These are phyloP conservation scores for Montipora efflorescens DNA, from an alignment of 64 coral and sea anemone genomes.

Conservation along the genomic window DNA sequence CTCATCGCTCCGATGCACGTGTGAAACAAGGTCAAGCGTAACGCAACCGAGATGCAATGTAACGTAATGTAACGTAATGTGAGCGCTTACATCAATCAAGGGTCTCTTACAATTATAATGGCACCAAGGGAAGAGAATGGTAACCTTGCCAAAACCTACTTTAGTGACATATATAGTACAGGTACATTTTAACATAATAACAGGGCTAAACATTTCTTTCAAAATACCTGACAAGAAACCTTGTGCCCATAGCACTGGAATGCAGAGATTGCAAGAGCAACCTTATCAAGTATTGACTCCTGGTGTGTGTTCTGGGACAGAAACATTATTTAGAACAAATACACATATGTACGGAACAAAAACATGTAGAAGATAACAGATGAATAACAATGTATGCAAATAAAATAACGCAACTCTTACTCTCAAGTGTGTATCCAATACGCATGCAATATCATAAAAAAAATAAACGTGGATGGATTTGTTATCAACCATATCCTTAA, in stretches of 20 bases:
- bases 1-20: too few species aligned
- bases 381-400: background rate
- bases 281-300: slow-evolving; percentile 43
- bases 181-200: background rate
- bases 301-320: slow-evolving; percentile 51
- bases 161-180: background rate
- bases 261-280: slow-evolving; percentile 60
- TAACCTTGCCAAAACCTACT: too few species aligned
- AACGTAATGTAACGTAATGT: too few species aligned
- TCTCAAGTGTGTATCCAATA: slow-evolving; percentile 49
- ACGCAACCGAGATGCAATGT: too few species aligned
- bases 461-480: slow-evolving; percentile 49
- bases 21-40: too few species aligned
- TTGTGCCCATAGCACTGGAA: slow-evolving; percentile 87
- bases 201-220: background rate
- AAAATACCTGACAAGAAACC: slow-evolving; percentile 70
- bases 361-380: background rate
- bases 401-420: slow-evolving; percentile 30
- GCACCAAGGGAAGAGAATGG: too few species aligned
- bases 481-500: slow-evolving; percentile 33
- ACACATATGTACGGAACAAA: background rate
- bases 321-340: background rate
- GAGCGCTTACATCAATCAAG: too few species aligned
- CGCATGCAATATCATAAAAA: slow-evolving; percentile 72
- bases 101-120: too few species aligned